Conservation (phyloP, 1,140 invertebrate genomes). For the Araneus ventricosus region DNA sequence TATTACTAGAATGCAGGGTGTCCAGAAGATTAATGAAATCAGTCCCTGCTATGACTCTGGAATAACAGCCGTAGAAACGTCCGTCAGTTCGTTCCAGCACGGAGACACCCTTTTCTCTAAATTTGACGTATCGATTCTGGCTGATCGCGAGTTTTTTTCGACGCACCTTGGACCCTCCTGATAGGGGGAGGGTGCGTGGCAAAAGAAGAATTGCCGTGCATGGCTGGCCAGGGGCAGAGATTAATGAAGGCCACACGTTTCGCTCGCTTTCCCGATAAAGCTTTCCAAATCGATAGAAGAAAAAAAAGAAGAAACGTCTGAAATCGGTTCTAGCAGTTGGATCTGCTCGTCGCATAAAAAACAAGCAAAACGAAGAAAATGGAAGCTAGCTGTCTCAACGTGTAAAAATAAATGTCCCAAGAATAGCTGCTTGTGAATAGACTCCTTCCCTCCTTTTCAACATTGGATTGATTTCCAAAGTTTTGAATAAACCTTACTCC, state of each 20-base stretch:
- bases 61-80: too few relatives aligned
- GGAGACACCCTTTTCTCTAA: background rate
- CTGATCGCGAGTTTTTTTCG: background rate
- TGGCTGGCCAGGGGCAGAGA: slow-evolving; percentile 14
- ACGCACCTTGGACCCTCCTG: background rate
- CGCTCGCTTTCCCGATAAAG: background rate
- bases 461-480: too few relatives aligned
- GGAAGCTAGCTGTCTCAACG: too few relatives aligned
- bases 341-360: background rate
- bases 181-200: background rate
- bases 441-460: too few relatives aligned
- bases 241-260: slow-evolving; percentile 25
- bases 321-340: background rate
- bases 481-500: too few relatives aligned
- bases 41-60: too few relatives aligned
- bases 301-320: background rate
- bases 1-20: too few relatives aligned
- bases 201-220: background rate
- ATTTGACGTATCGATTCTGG: background rate
- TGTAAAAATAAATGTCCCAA: too few relatives aligned
- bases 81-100: background rate
- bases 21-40: too few relatives aligned
- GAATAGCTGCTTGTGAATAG: too few relatives aligned
- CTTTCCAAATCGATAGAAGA: background rate
- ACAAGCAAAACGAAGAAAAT: background rate